Evolutionary conservation across 2,797 vertebrate species (phyloP).

Genomic region (Geotrypetes seraphini): DNA sequence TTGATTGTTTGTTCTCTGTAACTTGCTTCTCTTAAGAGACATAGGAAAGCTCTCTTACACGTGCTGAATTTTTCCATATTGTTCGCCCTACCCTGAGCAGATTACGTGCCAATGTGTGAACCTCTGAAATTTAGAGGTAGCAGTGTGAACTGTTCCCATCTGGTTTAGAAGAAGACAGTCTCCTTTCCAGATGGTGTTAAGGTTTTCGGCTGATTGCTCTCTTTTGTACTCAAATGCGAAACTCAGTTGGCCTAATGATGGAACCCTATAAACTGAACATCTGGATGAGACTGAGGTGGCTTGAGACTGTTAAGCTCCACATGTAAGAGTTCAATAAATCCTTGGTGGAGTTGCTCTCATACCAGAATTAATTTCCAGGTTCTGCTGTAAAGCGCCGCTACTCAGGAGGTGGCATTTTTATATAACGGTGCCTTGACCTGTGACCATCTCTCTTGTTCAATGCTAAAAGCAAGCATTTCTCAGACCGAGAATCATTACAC

Average conservation of each 20-base stretch:
- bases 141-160: conserved; percentile 12
- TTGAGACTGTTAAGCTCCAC: neutral
- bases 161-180: conserved; percentile 8
- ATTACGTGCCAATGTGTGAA: neutral
- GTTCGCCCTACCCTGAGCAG: neutral
- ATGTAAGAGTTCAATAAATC: neutral
- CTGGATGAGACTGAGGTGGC: conserved; percentile 14
- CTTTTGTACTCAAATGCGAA: conserved; percentile 4
- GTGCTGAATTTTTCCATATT: too few species aligned
- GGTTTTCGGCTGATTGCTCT: conserved; percentile 13
- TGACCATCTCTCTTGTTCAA: neutral
- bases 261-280: conserved; percentile 10
- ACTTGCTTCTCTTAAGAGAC: too few species aligned
- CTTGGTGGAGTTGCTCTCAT: neutral
- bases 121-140: neutral
- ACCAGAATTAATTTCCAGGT: neutral
- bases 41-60: too few species aligned
- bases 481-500: neutral
- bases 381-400: neutral
- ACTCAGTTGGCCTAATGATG: conserved; percentile 2
- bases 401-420: neutral
- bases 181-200: conserved; percentile 22
- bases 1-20: too few species aligned
- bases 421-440: neutral
- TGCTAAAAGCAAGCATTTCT: neutral